phyloP scores from a whole-genome alignment of 2,888 invertebrate genomes.

The Danaus chrysippus region DNA sequence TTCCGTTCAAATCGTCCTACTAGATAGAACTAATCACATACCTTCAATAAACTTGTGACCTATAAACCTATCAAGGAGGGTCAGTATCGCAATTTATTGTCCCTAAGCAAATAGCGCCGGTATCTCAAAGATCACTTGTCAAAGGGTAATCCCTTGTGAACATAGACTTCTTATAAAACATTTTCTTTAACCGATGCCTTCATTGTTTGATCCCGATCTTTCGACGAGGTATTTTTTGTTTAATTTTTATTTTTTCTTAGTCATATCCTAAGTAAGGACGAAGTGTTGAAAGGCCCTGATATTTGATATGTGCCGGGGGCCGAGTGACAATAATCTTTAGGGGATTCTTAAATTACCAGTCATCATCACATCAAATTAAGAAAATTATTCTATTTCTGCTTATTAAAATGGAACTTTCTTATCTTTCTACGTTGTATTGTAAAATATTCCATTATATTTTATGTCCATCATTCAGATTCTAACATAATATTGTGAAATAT shows the following conservation, averaged over 20 bases:
- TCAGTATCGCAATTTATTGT: slow-evolving; percentile 59
- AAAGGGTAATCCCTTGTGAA: slow-evolving; percentile 59
- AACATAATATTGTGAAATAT: neutral
- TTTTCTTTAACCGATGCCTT: neutral
- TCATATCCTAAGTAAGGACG: slow-evolving; percentile 15
- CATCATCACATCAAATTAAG: slow-evolving; percentile 2
- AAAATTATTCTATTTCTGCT: neutral
- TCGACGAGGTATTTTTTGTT: neutral
- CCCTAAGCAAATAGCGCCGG: slow-evolving; percentile 53
- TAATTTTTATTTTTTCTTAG: neutral
- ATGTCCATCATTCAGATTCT: no score
- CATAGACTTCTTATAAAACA: slow-evolving; percentile 51
- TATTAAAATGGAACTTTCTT: neutral
- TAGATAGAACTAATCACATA: slow-evolving; percentile 24
- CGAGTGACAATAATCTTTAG: slow-evolving; percentile 10
- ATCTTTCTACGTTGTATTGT: neutral
- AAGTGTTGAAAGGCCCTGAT: slow-evolving; percentile 22
- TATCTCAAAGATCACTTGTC: slow-evolving; percentile 60
- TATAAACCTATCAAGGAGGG: slow-evolving; percentile 59
- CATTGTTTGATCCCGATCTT: neutral
- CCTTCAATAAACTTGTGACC: slow-evolving; percentile 33
- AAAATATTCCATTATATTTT: neutral
- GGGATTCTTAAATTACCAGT: slow-evolving; percentile 8
- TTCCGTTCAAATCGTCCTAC: neutral
- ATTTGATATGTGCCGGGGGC: slow-evolving; percentile 13